Evolutionary conservation across 2,113 vertebrate species (phyloP), one percentile per base, ranked within the genome.

Genomic region (Colossoma macropomum): DNA sequence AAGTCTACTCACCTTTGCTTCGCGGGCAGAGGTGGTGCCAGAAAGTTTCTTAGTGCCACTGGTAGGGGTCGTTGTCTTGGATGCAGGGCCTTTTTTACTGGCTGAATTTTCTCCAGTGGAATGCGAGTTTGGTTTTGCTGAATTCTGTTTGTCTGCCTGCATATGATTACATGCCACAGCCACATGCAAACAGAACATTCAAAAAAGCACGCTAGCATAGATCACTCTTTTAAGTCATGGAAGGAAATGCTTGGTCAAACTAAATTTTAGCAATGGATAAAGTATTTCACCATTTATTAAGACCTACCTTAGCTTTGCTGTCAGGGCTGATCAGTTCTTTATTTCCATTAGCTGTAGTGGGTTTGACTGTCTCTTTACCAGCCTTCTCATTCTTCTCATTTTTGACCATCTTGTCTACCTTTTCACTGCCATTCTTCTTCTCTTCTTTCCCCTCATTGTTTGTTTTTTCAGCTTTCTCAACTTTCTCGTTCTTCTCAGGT

Each of bases 251-350:
- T n/a, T 59, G 11, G 4, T 56, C 3, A 56, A 69, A 23, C 13
- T 4, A 38, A 52, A 17, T 41, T 59, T 72, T 27, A 16, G 71
- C 19, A 30, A 69, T 86, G 54, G 34, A 69, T 75, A 32, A 45
- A 66, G 19, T 15, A 32, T 17, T 19, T 17, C 0, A 2, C n/a
- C 11, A 17, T 12, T 28, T 38, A 60, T 72, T 9, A 10, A 32
- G 65, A 84, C 89, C 79, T 92, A 98, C 98, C 97, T 98, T 98
- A 52, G 89, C 62, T 90, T 97, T 98, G 93, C 95, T 95, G 89
- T 98, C 97, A 0, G 95, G 93, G 86, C 95, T 96, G 54, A 93
- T 92, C 12, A 96, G 92, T 68, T 94, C 95, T 88, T 97, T 98
- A 91, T 85, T 93, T 76, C 94, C 92, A 17, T 92, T 96, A 87